Evolutionary conservation across 2,888 invertebrate species (phyloP).

Genomic region (Phaedon cochleariae): DNA sequence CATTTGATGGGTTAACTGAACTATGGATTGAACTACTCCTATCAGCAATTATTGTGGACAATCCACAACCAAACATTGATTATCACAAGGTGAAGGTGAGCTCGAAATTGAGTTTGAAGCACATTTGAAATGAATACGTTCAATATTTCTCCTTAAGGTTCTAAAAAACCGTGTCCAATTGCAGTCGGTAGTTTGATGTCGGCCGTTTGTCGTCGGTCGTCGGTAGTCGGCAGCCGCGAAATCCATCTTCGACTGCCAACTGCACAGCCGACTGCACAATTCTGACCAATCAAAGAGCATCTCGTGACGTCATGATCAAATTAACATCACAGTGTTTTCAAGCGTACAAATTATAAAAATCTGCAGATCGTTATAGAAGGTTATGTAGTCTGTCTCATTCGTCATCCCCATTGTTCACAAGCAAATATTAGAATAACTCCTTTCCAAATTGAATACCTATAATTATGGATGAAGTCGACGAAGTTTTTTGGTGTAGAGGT

Average conservation of each 20-base stretch:
- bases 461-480: background rate
- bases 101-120: too few species aligned
- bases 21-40: too few species aligned
- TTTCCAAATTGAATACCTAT: too few species aligned
- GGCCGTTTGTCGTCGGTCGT: slow-evolving; percentile 2
- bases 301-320: background rate
- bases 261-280: slow-evolving; percentile 1
- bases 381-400: background rate
- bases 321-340: background rate
- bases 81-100: too few species aligned
- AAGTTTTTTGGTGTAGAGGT: background rate
- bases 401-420: too few species aligned
- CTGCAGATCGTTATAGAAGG: background rate
- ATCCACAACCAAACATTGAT: too few species aligned
- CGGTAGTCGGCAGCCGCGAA: background rate
- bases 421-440: too few species aligned
- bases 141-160: too few species aligned
- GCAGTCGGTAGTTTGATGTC: background rate
- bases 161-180: background rate
- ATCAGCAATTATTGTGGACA: too few species aligned
- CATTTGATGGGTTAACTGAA: too few species aligned
- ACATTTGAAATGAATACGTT: too few species aligned
- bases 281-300: slow-evolving; percentile 1
- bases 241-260: background rate
- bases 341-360: background rate